These are phyloP conservation scores for Sisor rabdophorus DNA, from an alignment of 2,113 vertebrate genomes.

Conservation along the genomic window DNA sequence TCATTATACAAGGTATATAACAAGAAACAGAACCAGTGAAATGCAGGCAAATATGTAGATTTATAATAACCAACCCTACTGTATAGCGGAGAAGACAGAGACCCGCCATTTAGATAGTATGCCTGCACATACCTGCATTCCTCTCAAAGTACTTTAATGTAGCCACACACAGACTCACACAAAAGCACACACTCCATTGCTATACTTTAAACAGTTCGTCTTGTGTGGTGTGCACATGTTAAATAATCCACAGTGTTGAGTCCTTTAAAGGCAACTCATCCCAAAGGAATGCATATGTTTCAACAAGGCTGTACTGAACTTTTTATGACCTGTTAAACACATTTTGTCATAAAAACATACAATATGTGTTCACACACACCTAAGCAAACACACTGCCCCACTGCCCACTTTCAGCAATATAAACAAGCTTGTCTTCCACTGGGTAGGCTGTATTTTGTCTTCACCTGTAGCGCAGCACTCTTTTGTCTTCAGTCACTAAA, in stretches of 20 bases:
- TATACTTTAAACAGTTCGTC: neutral
- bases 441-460: neutral
- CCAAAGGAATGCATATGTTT: conserved; percentile 11
- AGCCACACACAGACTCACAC: conserved; percentile 19
- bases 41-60: no score
- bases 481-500: conserved; percentile 2
- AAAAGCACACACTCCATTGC: conserved; percentile 9
- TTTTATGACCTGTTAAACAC: conserved; percentile 39
- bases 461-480: neutral
- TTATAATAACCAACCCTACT: no score
- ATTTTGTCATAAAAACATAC: conserved; percentile 20
- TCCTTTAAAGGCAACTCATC: conserved; percentile 21
- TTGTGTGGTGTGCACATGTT: conserved; percentile 9
- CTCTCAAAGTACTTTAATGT: neutral
- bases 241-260: conserved; percentile 20
- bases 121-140: conserved; percentile 56
- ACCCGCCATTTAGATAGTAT: conserved; percentile 21
- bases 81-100: no score
- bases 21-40: no score
- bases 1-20: no score
- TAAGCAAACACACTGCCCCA: conserved; percentile 17
- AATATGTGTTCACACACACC: conserved; percentile 23
- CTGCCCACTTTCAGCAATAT: conserved; percentile 11
- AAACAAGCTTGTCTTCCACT: conserved; percentile 19
- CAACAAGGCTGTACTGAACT: conserved; percentile 21